Conservation (phyloP, 1,140 invertebrate genomes). For the Stratiolaelaps scimitus region DNA sequence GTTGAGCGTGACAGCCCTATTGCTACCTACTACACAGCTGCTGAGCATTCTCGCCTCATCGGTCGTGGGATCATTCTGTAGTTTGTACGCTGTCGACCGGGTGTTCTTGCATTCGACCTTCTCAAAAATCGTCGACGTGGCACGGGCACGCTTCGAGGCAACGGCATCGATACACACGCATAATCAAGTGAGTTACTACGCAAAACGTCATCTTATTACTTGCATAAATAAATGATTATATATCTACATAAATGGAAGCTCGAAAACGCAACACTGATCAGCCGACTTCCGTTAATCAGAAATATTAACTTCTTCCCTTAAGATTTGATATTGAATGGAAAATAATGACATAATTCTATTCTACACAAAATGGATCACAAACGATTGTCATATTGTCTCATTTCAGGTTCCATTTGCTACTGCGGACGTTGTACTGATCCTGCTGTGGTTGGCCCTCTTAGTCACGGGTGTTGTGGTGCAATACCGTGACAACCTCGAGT, state of each 20-base stretch:
- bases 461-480: slow-evolving; percentile 1
- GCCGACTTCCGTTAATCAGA: too few species aligned
- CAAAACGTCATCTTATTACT: too few species aligned
- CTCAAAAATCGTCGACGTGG: slow-evolving; percentile 21
- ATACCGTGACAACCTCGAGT: background rate
- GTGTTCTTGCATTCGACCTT: slow-evolving; percentile 23
- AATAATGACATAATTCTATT: too few species aligned
- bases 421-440: slow-evolving; percentile 5
- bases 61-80: slow-evolving; percentile 24
- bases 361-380: too few species aligned
- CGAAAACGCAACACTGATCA: too few species aligned
- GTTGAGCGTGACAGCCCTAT: slow-evolving; percentile 10
- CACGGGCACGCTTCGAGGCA: slow-evolving; percentile 13
- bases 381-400: too few species aligned
- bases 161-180: slow-evolving; percentile 11
- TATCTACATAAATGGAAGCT: too few species aligned
- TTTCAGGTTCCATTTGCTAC: slow-evolving; percentile 1
- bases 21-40: slow-evolving; percentile 9
- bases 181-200: background rate
- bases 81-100: slow-evolving; percentile 8
- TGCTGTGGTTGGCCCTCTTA: background rate
- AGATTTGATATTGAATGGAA: too few species aligned
- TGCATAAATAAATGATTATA: too few species aligned
- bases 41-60: slow-evolving; percentile 15
- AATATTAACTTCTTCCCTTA: too few species aligned